Conservation (phyloP, 1,140 invertebrate genomes). For the Nasonia longicornis region DNA sequence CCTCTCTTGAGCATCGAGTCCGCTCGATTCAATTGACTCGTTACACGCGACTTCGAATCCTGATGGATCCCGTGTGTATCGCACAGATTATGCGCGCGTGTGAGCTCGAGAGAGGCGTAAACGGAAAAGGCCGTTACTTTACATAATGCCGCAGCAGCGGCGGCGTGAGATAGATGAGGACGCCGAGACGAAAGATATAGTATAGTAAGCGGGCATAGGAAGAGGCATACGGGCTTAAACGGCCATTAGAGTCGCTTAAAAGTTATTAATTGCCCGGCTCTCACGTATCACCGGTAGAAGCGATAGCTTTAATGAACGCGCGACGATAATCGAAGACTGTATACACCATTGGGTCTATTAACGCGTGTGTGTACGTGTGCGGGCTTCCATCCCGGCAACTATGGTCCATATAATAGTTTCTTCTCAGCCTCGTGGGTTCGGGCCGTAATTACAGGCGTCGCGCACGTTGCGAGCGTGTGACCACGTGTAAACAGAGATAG, state of each 20-base stretch:
- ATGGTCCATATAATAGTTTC: neutral
- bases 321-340: constrained; percentile 16
- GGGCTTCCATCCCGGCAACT: neutral
- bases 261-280: constrained; percentile 27
- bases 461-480: neutral
- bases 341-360: neutral
- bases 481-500: neutral
- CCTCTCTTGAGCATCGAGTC: neutral
- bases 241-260: constrained; percentile 18
- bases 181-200: neutral
- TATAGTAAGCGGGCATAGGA: neutral
- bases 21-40: neutral
- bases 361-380: neutral
- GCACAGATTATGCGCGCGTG: neutral
- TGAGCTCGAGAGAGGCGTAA: neutral
- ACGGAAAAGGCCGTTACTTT: constrained; percentile 16
- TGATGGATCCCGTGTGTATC: neutral
- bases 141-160: neutral
- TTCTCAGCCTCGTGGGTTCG: neutral
- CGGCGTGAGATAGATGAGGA: neutral
- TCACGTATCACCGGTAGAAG: neutral
- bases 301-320: neutral
- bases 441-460: neutral
- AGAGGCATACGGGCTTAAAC: neutral
- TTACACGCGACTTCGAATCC: neutral